Percentiles rank a stretch among this genome's conserved stretches.
These are phyloP conservation scores for Meloidogyne exigua DNA, from an alignment of 1,140 invertebrate species.

Conservation along the genomic window DNA sequence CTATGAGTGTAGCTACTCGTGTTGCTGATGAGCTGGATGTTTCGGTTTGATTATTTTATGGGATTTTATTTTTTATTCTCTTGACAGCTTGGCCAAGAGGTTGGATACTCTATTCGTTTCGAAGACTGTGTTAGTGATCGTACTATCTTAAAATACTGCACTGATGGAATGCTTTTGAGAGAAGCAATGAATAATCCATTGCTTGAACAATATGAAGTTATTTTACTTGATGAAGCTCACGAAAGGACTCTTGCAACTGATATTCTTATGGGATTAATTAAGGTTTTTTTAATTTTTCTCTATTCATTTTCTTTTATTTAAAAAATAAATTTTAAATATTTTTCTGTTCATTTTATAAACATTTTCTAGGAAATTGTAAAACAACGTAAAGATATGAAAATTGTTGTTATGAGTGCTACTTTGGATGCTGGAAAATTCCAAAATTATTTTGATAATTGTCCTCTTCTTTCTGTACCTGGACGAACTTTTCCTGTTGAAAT, in stretches of 20 bases:
- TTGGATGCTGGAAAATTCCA: constrained; percentile 97
- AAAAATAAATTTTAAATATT: no score
- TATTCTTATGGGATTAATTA: constrained; percentile 85
- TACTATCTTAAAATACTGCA: constrained; percentile 92
- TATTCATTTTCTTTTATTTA: background rate
- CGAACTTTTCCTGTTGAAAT: constrained; percentile 95
- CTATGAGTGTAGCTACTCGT: constrained; percentile 95
- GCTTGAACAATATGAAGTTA: constrained; percentile 87
- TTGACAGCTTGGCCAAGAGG: constrained; percentile 81
- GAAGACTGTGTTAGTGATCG: constrained; percentile 95
- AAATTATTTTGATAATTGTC: constrained; percentile 78
- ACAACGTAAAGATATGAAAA: constrained; percentile 85
- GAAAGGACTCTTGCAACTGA: constrained; percentile 97
- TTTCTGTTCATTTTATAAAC: background rate
- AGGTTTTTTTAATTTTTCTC: constrained; percentile 43
- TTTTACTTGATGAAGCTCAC: constrained; percentile 96
- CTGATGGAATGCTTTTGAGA: constrained; percentile 97
- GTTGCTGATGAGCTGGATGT: constrained; percentile 99
- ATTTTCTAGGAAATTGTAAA: constrained; percentile 95
- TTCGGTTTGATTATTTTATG: constrained; percentile 58
- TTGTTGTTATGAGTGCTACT: constrained; percentile 99
- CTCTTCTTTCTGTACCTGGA: constrained; percentile 95
- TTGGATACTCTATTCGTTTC: constrained; percentile 98
- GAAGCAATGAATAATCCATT: constrained; percentile 99
- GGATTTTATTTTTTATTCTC: background rate